Conservation (phyloP, 2,113 vertebrate genomes). For the Myanophis thanlyinensis region DNA sequence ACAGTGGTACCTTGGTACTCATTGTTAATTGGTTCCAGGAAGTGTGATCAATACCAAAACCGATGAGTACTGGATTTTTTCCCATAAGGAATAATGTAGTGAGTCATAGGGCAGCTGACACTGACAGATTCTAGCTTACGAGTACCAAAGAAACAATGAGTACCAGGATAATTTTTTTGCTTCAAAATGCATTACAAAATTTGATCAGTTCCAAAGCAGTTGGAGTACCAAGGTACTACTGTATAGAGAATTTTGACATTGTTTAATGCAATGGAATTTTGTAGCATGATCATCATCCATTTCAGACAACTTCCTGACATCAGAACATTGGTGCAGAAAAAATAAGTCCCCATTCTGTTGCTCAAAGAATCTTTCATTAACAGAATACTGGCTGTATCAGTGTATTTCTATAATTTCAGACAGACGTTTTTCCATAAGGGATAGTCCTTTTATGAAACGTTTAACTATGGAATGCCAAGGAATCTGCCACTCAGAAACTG, state of each 20-base stretch:
- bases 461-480: constrained; percentile 74
- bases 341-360: background rate
- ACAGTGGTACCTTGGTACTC: background rate
- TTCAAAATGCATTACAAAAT: background rate
- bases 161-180: too few species aligned
- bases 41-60: background rate
- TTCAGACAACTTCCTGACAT: background rate
- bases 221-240: background rate
- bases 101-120: background rate
- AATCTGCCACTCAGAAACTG: constrained; percentile 76
- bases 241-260: background rate
- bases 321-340: background rate
- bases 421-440: background rate
- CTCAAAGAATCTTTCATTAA: background rate
- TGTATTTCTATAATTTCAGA: background rate
- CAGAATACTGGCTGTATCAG: background rate
- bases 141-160: too few species aligned
- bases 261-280: background rate
- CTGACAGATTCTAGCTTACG: background rate
- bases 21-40: background rate
- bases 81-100: too few species aligned
- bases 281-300: background rate
- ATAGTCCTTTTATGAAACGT: constrained; percentile 72
- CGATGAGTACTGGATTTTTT: background rate
- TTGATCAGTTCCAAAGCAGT: background rate